Evolutionary conservation across 2,888 invertebrate genomes (phyloP), one percentile per base, ranked within the genome.

Genomic region (Iphiclides podalirius): DNA sequence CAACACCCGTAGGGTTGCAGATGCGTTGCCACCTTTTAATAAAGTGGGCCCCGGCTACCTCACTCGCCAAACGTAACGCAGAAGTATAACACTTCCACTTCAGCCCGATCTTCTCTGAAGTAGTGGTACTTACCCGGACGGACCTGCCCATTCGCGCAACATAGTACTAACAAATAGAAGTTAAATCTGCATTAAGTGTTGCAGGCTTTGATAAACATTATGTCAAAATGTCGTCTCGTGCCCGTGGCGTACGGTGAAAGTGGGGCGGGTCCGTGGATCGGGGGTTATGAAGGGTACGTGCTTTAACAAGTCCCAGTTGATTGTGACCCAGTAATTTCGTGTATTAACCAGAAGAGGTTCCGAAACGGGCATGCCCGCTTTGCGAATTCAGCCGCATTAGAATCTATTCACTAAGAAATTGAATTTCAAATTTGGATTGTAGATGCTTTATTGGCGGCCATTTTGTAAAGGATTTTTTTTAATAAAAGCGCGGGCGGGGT

Each of bases 271-370:
- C 26, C 38, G 43, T 44, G 49, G 23, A 23, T 20, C 33, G 39
- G 15, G 33, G 34, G 49, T 49, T 49, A 44, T 49, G 49, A 49
- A 39, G 49, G 49, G 43, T 49, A 39, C 49, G 44, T 44, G 49
- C 49, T 39, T 44, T 49, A 49, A 49, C 43, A 49, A 49, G 49
- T 44, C 49, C 49, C 49, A 38, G 49, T 49, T 49, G 49, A 44
- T 49, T 49, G 49, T 49, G 49, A 49, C 49, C 49, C 49, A 49
- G 49, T 49, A 49, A 49, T 49, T 49, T 49, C 49, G 49, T 39
- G 43, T 38, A 49, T 49, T 39, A 49, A 39, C 43, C 33, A 11
- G 38, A 39, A 44, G 34, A 44, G 49, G 43, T 43, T 26, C 38
- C 49, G n/a, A 38, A 42, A 34, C 37, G 17, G 49, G 28, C 47